A percentile compares a stretch with the other conserved stretches of the same genome.
These are phyloP conservation scores for Zaprionus capensis DNA, from an alignment of 1,140 invertebrate species.

Conservation along the genomic window DNA sequence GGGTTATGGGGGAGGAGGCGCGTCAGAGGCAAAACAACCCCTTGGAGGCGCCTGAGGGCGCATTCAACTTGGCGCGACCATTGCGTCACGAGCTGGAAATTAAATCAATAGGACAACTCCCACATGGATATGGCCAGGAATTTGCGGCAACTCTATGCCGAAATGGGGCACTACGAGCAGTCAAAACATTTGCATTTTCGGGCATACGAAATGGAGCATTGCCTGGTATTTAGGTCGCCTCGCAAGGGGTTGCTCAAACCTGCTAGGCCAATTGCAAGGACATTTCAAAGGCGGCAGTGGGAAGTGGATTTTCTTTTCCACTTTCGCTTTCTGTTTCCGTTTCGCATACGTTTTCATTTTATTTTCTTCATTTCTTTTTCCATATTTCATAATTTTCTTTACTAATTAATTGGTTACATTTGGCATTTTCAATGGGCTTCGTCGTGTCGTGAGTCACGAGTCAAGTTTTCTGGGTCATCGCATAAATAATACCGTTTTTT, in stretches of 20 bases:
- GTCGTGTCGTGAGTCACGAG: not conserved
- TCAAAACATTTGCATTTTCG: slow-evolving; percentile 65
- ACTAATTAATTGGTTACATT: slow-evolving; percentile 69
- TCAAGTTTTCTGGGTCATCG: slow-evolving; percentile 32
- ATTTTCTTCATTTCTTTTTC: slow-evolving; percentile 22
- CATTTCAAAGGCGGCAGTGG: slow-evolving; percentile 59
- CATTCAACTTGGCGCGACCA: slow-evolving; percentile 65
- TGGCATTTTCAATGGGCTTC: slow-evolving; percentile 41
- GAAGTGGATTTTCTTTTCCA: slow-evolving; percentile 33
- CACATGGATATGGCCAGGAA: slow-evolving; percentile 42
- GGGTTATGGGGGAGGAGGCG: slow-evolving; percentile 25
- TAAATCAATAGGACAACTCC: slow-evolving; percentile 80
- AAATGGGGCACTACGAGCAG: slow-evolving; percentile 54
- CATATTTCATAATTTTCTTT: slow-evolving; percentile 63
- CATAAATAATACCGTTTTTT: slow-evolving; percentile 58
- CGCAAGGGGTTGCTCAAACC: not conserved
- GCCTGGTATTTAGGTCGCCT: slow-evolving; percentile 61
- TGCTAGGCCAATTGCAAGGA: slow-evolving; percentile 61
- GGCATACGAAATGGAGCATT: slow-evolving; percentile 25
- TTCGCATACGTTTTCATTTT: slow-evolving; percentile 5
- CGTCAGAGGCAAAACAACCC: slow-evolving; percentile 62
- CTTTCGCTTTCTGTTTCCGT: slow-evolving; percentile 57
- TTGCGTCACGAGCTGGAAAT: slow-evolving; percentile 72
- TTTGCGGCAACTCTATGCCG: slow-evolving; percentile 1
- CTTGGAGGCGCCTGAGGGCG: slow-evolving; percentile 63